phyloP scores from a whole-genome alignment of 2,797 vertebrate genomes.

The Sebastolobus altivelis region DNA sequence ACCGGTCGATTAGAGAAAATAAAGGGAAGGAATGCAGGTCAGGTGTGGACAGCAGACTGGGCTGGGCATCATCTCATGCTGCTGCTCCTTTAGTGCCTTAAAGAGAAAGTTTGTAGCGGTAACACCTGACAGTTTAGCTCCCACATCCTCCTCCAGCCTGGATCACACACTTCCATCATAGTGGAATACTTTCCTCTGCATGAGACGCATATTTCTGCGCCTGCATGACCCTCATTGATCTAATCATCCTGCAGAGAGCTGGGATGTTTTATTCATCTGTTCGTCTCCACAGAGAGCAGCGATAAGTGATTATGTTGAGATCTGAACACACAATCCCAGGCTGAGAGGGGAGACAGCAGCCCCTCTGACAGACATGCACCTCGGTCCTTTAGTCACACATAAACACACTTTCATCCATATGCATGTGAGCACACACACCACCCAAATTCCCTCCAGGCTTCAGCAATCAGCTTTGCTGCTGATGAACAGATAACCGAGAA shows the following conservation, averaged over 20 bases:
- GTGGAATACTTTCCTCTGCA: slow-evolving; percentile 13
- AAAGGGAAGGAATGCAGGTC: slow-evolving; percentile 49
- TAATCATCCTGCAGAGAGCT: slow-evolving; percentile 17
- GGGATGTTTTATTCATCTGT: slow-evolving; percentile 45
- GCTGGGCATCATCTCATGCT: neutral
- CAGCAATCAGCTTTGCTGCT: slow-evolving; percentile 20
- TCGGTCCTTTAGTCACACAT: slow-evolving; percentile 19
- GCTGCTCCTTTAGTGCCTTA: neutral
- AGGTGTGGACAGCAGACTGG: slow-evolving; percentile 55
- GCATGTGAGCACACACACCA: slow-evolving; percentile 5
- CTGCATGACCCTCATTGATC: slow-evolving; percentile 28
- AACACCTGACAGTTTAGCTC: neutral
- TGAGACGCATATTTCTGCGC: slow-evolving; percentile 20
- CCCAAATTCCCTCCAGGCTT: slow-evolving; percentile 17
- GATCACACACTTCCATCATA: neutral
- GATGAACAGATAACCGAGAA: slow-evolving; percentile 42
- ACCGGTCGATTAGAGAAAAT: slow-evolving; percentile 57
- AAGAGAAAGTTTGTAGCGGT: neutral
- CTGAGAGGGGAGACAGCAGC: slow-evolving; percentile 11
- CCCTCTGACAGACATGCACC: slow-evolving; percentile 13
- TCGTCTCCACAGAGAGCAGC: neutral
- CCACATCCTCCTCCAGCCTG: neutral
- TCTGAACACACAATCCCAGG: slow-evolving; percentile 35
- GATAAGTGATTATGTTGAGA: slow-evolving; percentile 28
- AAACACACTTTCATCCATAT: slow-evolving; percentile 6